These are phyloP conservation scores for Calephelis nemesis DNA, from an alignment of 1,140 invertebrate genomes.

Conservation along the genomic window DNA sequence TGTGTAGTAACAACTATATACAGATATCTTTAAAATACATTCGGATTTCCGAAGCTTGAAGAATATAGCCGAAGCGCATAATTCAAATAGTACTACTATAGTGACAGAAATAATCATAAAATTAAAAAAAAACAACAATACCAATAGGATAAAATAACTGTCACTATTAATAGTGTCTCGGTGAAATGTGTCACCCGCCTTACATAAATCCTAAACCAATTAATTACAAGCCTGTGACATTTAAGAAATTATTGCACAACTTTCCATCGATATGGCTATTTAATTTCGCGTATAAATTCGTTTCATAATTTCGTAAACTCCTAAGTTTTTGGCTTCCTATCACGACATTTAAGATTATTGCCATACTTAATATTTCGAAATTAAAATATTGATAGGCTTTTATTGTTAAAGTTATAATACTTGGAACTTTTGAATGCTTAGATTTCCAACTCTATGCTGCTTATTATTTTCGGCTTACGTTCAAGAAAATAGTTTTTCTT, in stretches of 20 bases:
- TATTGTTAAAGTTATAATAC: neutral
- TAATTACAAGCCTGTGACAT: constrained; percentile 24
- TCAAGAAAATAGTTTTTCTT: neutral
- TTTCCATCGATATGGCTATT: constrained; percentile 23
- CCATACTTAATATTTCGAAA: constrained; percentile 20
- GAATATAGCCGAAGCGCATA: no score
- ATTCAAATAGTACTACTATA: no score
- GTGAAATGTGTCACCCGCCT: neutral
- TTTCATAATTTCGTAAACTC: constrained; percentile 29
- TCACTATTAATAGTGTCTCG: neutral
- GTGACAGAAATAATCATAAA: no score
- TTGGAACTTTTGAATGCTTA: neutral
- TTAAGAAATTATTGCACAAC: constrained; percentile 20
- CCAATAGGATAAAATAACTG: no score
- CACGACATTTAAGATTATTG: constrained; percentile 28
- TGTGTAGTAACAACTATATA: no score
- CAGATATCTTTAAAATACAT: no score
- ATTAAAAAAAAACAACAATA: no score
- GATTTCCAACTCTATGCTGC: neutral
- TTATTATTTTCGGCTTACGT: neutral
- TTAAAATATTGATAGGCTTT: constrained; percentile 12
- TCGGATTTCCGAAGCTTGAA: no score
- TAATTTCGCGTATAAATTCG: constrained; percentile 20
- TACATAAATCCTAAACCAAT: constrained; percentile 18
- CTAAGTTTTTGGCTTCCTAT: constrained; percentile 21